phyloP scores from a whole-genome alignment of 2,888 invertebrate genomes.

The Archips crataeganus region DNA sequence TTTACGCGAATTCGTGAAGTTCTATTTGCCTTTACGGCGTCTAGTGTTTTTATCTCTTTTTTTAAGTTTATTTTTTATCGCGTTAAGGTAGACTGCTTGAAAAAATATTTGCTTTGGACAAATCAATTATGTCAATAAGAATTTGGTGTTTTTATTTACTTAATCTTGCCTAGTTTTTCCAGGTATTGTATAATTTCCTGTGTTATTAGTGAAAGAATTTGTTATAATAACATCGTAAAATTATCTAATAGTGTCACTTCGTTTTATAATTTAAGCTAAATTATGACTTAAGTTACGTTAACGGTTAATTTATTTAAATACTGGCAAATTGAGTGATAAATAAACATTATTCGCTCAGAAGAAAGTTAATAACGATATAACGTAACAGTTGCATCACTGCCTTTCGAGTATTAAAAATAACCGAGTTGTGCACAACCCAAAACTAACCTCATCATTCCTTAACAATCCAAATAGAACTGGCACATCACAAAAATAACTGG shows the following conservation, averaged over 20 bases:
- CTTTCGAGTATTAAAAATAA: constrained; percentile 43
- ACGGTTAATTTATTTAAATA: constrained; percentile 54
- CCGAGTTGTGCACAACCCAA: constrained; percentile 42
- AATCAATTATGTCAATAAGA: neutral
- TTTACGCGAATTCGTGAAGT: constrained; percentile 29
- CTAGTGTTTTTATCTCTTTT: neutral
- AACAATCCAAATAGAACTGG: constrained; percentile 44
- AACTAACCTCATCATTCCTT: constrained; percentile 56
- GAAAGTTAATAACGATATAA: constrained; percentile 48
- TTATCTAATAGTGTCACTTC: constrained; percentile 20
- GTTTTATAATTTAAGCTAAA: constrained; percentile 25
- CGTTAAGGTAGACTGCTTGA: neutral
- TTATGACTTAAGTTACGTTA: constrained; percentile 51
- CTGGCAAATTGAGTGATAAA: constrained; percentile 55
- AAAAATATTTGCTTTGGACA: neutral
- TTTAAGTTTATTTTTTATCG: neutral
- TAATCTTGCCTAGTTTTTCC: neutral
- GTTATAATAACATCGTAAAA: neutral
- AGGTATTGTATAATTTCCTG: neutral
- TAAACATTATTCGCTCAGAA: constrained; percentile 50
- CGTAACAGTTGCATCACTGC: constrained; percentile 54
- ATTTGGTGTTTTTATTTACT: neutral
- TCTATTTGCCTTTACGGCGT: constrained; percentile 24
- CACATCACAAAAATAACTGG: constrained; percentile 39
- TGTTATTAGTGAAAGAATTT: neutral